phyloP scores from a whole-genome alignment of 1,140 invertebrate species.

The Galendromus occidentalis region DNA sequence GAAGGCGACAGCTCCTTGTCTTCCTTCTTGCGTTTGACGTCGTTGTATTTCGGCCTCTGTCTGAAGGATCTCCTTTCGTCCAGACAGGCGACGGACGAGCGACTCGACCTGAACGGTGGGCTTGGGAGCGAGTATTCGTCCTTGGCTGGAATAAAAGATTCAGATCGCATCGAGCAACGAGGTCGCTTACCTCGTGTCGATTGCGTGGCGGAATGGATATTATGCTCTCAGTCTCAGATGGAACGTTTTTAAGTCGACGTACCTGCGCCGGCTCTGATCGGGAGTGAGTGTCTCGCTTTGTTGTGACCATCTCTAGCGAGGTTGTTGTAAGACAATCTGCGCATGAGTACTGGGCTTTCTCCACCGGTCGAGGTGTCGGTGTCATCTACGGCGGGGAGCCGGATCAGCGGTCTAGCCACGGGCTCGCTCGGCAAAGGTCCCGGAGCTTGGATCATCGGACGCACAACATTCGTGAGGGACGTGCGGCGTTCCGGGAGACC shows the following conservation, averaged over 20 bases:
- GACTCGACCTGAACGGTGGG: not conserved
- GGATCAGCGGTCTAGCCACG: not conserved
- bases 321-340: not conserved
- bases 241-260: not conserved
- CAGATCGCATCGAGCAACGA: no score
- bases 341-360: constrained; percentile 3
- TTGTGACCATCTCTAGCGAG: not conserved
- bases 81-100: not conserved
- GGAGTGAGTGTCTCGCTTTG: not conserved
- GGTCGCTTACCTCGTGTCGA: no score
- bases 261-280: not conserved
- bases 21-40: not conserved
- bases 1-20: not conserved
- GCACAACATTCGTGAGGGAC: not conserved
- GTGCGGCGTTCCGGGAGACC: not conserved
- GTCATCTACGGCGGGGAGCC: not conserved
- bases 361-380: constrained; percentile 9
- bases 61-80: not conserved
- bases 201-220: no score
- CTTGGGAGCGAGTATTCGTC: not conserved
- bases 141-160: not conserved
- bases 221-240: no score
- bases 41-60: not conserved
- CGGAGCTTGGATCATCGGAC: not conserved
- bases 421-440: not conserved